A percentile compares a stretch with the other conserved stretches of the same genome.
Conservation (phyloP, 2,888 invertebrate species). For the Aspidiotus destructor region DNA sequence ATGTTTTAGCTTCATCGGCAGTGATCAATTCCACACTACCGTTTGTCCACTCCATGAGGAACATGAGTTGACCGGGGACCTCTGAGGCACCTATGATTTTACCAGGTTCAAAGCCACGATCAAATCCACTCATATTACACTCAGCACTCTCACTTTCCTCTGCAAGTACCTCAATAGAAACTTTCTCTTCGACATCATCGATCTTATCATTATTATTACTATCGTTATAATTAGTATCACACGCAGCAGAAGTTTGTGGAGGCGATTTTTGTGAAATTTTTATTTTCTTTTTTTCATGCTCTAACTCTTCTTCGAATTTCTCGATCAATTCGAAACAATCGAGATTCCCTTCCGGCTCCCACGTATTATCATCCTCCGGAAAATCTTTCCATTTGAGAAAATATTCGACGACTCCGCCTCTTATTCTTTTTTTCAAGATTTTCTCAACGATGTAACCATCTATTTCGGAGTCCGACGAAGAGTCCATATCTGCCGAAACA, state of each 20-base stretch:
- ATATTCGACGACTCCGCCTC: conserved; percentile 25
- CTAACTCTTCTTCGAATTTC: conserved; percentile 71
- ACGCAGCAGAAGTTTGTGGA: background rate
- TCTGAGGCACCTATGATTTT: conserved; percentile 16
- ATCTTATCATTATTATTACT: background rate
- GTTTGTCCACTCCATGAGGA: conserved; percentile 18
- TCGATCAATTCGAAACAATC: conserved; percentile 80
- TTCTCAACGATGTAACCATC: conserved; percentile 26
- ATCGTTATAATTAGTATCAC: background rate
- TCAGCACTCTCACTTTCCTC: background rate
- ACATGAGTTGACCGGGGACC: conserved; percentile 13
- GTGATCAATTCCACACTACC: conserved; percentile 11
- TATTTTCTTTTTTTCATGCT: conserved; percentile 40
- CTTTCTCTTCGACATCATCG: background rate
- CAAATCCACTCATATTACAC: conserved; percentile 2
- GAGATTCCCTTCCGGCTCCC: conserved; percentile 87
- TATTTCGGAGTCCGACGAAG: background rate
- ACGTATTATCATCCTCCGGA: conserved; percentile 69
- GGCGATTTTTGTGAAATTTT: background rate
- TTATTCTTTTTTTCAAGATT: conserved; percentile 41
- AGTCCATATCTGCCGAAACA: too few species aligned
- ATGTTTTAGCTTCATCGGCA: conserved; percentile 19
- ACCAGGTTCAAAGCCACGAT: conserved; percentile 15
- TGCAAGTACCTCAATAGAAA: background rate
- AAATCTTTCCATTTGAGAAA: conserved; percentile 33